Evolutionary conservation across 37 sponge, comb jelly and placozoan species (phyloP), one percentile per base, ranked within the genome.

Genomic region (Cliona cf. orientalis): DNA sequence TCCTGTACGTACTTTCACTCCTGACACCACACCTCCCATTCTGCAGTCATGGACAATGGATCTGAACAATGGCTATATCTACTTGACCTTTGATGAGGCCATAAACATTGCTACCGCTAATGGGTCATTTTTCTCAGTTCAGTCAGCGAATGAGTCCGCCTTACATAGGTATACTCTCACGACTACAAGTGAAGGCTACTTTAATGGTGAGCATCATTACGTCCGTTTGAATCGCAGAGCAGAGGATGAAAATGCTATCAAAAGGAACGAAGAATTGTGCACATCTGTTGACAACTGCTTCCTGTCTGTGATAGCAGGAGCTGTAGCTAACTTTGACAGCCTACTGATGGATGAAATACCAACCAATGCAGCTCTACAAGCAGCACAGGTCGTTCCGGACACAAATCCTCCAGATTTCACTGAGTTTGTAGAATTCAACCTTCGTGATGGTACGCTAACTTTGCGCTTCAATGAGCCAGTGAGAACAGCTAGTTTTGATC

Each of bases 401-500:
- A 37, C 3, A 2, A 82, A 56, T 7, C 34, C 46, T 42, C 93
- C 96, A 22, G 46, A 53, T 5, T 69, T 96, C 11, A 32, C 53
- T 22, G 74, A 69, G 35, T 96, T 92, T 70, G 71, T 83, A 0
- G 70, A 68, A 28, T 90, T 96, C 72, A 80, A 96, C 39, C 60
- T 90, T 22, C 70, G 71, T 33, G 74, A 86, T 17, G 91, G 96
- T 22, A 62, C 46, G 32, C 31, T 96, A 17, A 78, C 44, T 26
- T 65, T 96, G 4, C 42, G 77, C 31, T 96, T 96, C 42, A 87
- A 73, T 80, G 96, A 96, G 39, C 81, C 90, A 29, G 90, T 96
- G 22, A 72, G 88, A 34, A 60, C 86, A 7, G 80, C 85, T 6
- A 57, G 84, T 19, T 53, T 93, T 33, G 64, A 90, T 67, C 35